Percentiles rank a stretch among this genome's conserved stretches.
These are phyloP conservation scores for Catocala sponsa DNA, from an alignment of 2,888 invertebrate genomes.

Conservation along the genomic window DNA sequence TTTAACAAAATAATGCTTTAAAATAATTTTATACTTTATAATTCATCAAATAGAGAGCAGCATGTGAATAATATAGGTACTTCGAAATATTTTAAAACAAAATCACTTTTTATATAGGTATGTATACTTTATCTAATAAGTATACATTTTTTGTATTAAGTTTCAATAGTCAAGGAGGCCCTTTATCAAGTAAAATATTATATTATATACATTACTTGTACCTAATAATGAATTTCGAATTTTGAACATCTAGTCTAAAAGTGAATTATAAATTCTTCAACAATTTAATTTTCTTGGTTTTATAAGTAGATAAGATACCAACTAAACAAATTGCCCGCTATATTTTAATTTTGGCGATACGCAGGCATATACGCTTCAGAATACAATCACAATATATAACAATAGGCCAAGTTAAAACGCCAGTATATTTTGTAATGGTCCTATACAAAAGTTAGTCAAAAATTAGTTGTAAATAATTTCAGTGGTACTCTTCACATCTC, in stretches of 20 bases:
- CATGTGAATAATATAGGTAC: no score
- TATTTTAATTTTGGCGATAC: constrained; percentile 26
- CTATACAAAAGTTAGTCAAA: constrained; percentile 34
- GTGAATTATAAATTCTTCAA: constrained; percentile 23
- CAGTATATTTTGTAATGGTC: constrained; percentile 21
- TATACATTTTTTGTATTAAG: constrained; percentile 8
- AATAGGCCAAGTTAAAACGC: constrained; percentile 30
- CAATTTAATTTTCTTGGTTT: constrained; percentile 16
- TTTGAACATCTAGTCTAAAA: constrained; percentile 24
- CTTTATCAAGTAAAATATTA: constrained; percentile 22
- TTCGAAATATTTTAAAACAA: no score
- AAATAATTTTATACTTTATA: constrained; percentile 11
- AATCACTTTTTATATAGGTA: not conserved
- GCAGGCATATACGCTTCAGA: constrained; percentile 17
- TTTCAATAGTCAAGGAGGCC: constrained; percentile 19
- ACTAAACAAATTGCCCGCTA: constrained; percentile 22
- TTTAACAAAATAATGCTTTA: constrained; percentile 27
- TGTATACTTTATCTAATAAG: not conserved
- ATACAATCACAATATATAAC: constrained; percentile 22
- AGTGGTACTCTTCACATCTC: constrained; percentile 32
- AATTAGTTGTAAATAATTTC: constrained; percentile 32
- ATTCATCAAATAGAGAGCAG: no score
- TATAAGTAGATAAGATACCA: constrained; percentile 11
- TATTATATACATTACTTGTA: constrained; percentile 31
- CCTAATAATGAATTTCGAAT: constrained; percentile 23